Evolutionary conservation across 2,888 invertebrate species (phyloP), one percentile per base, ranked within the genome.

Genomic region (Arctia plantaginis): DNA sequence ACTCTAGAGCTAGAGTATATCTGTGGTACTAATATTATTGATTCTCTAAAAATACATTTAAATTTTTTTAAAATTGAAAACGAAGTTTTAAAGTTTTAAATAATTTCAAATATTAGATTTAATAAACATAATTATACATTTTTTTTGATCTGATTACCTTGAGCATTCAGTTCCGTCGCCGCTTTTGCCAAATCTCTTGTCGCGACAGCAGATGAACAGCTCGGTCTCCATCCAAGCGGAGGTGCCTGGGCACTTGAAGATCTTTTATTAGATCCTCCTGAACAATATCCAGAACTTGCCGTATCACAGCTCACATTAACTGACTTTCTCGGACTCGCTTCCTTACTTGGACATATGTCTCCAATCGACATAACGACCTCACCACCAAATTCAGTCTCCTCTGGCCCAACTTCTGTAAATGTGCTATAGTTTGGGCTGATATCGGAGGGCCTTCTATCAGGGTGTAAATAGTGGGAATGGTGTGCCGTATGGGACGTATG

Each of bases 401-500:
- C 95, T 23, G 95, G 93, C 2, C 95, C 95, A 18, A 95, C 93
- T 86, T 96, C 96, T 27, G 95, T 96, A 77, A 96, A 96, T 0
- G 96, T 96, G 81, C 95, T 95, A 75, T 96, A 95, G 80, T 96
- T 96, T 0, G 96, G 96, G 85, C 95, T 95, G 39, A 95, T 94
- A 69, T 95, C 95, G 65, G 95, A 95, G 2, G 95, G 93, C 76
- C 95, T 90, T 87, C 95, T 90, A 33, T 95, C 95, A 41, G 95
- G 95, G 30, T 95, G 95, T 4, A 95, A 80, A 69, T 95, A 94
- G 75, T 95, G 95, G 8, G 96, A 96, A 88, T 97, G 97, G 81
- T 97, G 97, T 64, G 97, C 97, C 71, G 97, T 96, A 89, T 98
- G 97, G 0, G 98, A 97, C 2, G 98, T 97, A 83, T 98, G 97